Conservation (phyloP, 2,113 vertebrate genomes). For the Trogon surrucura region DNA sequence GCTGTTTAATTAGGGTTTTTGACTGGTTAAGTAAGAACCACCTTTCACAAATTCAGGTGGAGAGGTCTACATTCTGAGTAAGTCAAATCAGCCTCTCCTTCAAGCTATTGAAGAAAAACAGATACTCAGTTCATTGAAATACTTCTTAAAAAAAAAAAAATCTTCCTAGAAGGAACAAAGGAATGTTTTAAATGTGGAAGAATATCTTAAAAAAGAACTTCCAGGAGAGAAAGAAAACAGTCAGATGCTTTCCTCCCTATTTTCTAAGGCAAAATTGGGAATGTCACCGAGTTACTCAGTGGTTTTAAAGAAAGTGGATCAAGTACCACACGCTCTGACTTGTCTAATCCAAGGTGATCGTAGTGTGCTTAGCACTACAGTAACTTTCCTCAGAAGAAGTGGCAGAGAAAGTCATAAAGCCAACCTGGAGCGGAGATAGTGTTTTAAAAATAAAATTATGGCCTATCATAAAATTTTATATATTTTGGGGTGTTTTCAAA, state of each 20-base stretch:
- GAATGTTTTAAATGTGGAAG: not conserved
- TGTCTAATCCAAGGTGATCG: not conserved
- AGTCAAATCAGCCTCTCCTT: not conserved
- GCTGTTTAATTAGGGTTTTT: not conserved
- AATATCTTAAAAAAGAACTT: not conserved
- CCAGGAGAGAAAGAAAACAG: not conserved
- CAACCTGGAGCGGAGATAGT: not conserved
- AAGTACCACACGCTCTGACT: not conserved
- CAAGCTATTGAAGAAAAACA: not conserved
- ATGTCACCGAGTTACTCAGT: not conserved
- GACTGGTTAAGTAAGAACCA: not conserved
- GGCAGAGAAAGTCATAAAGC: not conserved
- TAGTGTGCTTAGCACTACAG: not conserved
- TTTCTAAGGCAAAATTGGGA: not conserved
- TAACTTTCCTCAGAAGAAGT: not conserved
- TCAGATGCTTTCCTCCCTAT: rapidly evolving
- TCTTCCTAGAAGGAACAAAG: not conserved
- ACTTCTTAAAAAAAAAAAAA: not conserved
- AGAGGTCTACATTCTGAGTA: not conserved
- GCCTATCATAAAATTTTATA: not conserved
- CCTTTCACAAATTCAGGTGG: not conserved
- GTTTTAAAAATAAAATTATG: not conserved
- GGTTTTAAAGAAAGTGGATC: not conserved
- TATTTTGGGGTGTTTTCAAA: not conserved
- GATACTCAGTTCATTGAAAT: not conserved